Evolutionary conservation across 2,888 invertebrate species (phyloP).

Genomic region (Azorinus chamasolen): DNA sequence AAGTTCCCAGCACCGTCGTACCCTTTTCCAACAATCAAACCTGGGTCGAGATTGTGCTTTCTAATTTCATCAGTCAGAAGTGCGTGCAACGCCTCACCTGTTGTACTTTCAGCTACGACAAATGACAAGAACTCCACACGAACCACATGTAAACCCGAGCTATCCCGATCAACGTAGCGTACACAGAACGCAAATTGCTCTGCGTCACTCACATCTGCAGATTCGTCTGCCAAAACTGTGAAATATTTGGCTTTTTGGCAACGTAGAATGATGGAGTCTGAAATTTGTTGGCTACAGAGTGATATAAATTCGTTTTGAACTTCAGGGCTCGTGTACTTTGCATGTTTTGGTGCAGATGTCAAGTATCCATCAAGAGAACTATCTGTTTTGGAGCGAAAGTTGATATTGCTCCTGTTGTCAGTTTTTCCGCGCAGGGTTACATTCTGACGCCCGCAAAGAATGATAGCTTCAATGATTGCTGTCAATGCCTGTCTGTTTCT

Average conservation of each 20-base stretch:
- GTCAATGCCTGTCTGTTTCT: constrained; percentile 7
- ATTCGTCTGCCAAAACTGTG: constrained; percentile 26
- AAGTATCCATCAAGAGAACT: not conserved
- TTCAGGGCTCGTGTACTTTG: constrained; percentile 8
- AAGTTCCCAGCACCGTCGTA: constrained; percentile 37
- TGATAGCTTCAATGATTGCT: constrained; percentile 1
- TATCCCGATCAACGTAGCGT: not conserved
- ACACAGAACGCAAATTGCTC: constrained; percentile 29
- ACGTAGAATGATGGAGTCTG: not conserved
- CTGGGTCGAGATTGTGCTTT: constrained; percentile 18
- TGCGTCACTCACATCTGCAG: constrained; percentile 20
- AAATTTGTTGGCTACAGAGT: constrained; percentile 15
- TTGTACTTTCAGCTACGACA: constrained; percentile 13
- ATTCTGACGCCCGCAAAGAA: constrained; percentile 18
- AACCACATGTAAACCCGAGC: constrained; percentile 4
- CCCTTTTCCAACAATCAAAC: constrained; percentile 17
- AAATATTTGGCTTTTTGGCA: constrained; percentile 3
- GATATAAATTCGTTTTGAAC: constrained; percentile 20
- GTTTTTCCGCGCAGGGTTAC: constrained; percentile 17
- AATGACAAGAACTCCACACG: constrained; percentile 23
- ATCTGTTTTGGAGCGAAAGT: constrained; percentile 2
- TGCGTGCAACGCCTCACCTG: not conserved
- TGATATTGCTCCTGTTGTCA: constrained; percentile 9
- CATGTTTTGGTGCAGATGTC: constrained; percentile 1
- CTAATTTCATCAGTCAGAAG: constrained; percentile 11